Base-by-base conservation (phyloP, 2,888 invertebrate species). In the Marronus borbonicus region DNA sequence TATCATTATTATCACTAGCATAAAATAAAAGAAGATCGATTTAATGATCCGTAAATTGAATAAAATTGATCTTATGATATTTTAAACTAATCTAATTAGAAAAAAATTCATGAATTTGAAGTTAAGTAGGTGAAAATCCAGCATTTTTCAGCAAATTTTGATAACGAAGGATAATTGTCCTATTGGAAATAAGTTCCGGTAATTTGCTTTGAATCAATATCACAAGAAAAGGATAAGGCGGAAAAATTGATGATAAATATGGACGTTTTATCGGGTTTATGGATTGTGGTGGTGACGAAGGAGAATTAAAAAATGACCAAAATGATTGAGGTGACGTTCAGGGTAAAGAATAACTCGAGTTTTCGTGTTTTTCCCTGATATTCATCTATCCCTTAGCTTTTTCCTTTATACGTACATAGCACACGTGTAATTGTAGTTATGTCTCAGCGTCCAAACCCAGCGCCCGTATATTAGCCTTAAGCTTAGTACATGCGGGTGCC, bases 1-100 rank as follows among this genome's bases (percentile, higher is more conserved):
- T 44, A 12, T 44, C 44, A 12, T 8, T 44, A 12, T 44, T 44
- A 7, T 44, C 44, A 36, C 31, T 44, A 12, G 12, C 2, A 58
- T 20, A 58, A 58, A 58, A 58, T 17, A 58, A 58, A 58, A 24
- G 55, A 58, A 24, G 55, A 58, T 58, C 5, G 55, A 7, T n/a
- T 58, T 58, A 17, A 0, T 20, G 2, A 2, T 3, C 0, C 2
- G 1, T 10, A n/a, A 58, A 58, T 20, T 8, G 8, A 20, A 17
- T 3, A n/a, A n/a, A 17, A 55, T 55, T 2, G n/a, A 17, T 17
- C 55, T 55, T 17, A 2, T 3, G 7, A 17, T 55, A 55, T n/a
- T 7, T 3, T 17, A 17, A 55, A 55, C 1, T 7, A 55, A 7
- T n/a, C 7, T 7, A 20, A 55, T 17, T 55, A 24, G 7, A 7